Conservation (phyloP, 1,140 invertebrate genomes). For the Eriocheir sinensis region DNA sequence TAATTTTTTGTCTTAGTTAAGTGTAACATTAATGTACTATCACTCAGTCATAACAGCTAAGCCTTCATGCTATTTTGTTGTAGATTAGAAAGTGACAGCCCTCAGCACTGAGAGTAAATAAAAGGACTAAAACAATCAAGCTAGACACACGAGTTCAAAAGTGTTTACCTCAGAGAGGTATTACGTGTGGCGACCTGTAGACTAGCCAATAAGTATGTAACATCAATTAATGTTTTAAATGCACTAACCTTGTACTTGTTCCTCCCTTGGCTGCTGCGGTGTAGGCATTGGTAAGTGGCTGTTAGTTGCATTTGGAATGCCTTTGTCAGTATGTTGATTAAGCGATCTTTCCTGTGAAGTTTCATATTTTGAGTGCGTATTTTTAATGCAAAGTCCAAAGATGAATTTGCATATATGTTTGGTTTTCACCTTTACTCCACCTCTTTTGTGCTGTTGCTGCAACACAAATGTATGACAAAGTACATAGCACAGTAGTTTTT, state of each 20-base stretch:
- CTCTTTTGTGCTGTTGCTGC: neutral
- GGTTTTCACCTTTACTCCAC: neutral
- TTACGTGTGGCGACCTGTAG: constrained; percentile 37
- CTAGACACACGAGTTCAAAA: neutral
- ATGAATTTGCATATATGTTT: no score
- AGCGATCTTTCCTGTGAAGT: no score
- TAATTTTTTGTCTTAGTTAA: constrained; percentile 39
- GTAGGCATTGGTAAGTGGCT: constrained; percentile 75
- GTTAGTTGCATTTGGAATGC: constrained; percentile 54
- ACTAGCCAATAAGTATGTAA: constrained; percentile 55
- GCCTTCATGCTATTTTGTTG: constrained; percentile 52
- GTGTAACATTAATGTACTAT: constrained; percentile 28
- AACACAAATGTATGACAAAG: neutral
- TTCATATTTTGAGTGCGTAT: neutral
- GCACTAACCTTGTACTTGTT: constrained; percentile 73
- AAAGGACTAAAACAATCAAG: neutral
- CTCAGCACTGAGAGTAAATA: constrained; percentile 43
- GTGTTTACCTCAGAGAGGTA: constrained; percentile 54
- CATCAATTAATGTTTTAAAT: constrained; percentile 65
- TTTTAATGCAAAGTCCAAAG: no score
- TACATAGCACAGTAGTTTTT: no score
- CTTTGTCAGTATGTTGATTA: constrained; percentile 29
- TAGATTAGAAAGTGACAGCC: constrained; percentile 37
- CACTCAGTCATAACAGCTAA: constrained; percentile 33
- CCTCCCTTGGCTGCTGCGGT: constrained; percentile 68